Conservation (phyloP, 2,888 invertebrate genomes). For the Prosopocoilus inquinatus region DNA sequence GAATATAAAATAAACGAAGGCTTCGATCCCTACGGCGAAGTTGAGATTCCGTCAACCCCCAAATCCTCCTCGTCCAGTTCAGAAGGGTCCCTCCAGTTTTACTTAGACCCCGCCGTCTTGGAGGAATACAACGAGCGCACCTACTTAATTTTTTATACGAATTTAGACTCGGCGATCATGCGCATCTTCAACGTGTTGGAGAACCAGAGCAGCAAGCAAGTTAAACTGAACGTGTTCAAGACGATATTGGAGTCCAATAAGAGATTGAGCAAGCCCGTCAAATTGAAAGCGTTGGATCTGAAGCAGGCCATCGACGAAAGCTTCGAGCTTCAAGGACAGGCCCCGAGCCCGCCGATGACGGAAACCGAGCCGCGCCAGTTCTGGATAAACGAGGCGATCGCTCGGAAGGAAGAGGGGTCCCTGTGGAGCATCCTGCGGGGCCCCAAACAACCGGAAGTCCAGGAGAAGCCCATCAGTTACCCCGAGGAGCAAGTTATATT, state of each 20-base stretch:
- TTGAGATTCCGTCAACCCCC: background rate
- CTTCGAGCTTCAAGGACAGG: background rate
- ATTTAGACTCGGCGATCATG: slow-evolving; percentile 10
- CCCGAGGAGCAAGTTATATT: slow-evolving; percentile 8
- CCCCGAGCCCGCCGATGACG: background rate
- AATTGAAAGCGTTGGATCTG: slow-evolving; percentile 13
- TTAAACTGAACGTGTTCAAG: slow-evolving; percentile 6
- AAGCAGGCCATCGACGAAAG: background rate
- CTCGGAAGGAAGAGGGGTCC: slow-evolving; percentile 13
- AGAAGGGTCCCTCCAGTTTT: slow-evolving; percentile 17
- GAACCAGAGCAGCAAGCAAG: slow-evolving; percentile 2
- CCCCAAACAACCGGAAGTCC: slow-evolving; percentile 2
- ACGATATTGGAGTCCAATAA: background rate
- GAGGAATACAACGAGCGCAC: slow-evolving; percentile 11
- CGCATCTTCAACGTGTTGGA: slow-evolving; percentile 12
- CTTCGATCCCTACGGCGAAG: slow-evolving; percentile 5
- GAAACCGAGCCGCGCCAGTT: background rate
- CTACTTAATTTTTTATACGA: slow-evolving; percentile 12
- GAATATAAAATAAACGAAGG: slow-evolving; percentile 6
- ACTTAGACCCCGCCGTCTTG: slow-evolving; percentile 13
- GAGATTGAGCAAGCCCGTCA: background rate
- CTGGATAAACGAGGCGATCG: slow-evolving; percentile 2
- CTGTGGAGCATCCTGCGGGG: slow-evolving; percentile 15
- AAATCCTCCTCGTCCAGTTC: background rate
- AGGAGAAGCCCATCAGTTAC: slow-evolving; percentile 13